These are phyloP conservation scores for Eudasyphora cyanicolor DNA, from an alignment of 2,888 invertebrate genomes.

Conservation along the genomic window DNA sequence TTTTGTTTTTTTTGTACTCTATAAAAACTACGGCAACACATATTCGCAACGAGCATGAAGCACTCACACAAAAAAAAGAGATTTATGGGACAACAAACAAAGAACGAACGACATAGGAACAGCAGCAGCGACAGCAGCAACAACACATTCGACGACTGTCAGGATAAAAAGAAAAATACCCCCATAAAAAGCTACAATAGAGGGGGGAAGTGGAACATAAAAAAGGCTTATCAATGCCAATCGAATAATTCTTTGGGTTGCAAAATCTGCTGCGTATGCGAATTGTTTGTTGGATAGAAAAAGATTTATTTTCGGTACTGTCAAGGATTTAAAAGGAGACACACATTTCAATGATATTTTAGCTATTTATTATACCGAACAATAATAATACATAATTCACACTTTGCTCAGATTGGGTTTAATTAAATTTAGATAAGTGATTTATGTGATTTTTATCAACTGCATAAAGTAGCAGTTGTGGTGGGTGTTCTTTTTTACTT, in stretches of 20 bases:
- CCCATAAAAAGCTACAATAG: constrained; percentile 14
- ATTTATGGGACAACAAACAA: constrained; percentile 58
- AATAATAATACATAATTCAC: not conserved
- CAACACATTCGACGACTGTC: constrained; percentile 44
- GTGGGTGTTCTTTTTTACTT: not conserved
- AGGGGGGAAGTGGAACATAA: constrained; percentile 14
- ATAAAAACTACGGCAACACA: constrained; percentile 1
- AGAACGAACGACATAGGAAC: constrained; percentile 14
- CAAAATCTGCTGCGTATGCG: not conserved
- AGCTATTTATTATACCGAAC: not conserved
- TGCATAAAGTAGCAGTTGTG: too few species aligned
- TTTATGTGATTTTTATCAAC: too few species aligned
- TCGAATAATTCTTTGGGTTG: constrained; percentile 55
- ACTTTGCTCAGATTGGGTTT: not conserved
- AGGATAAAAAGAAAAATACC: constrained; percentile 52
- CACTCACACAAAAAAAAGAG: constrained; percentile 43
- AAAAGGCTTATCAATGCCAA: constrained; percentile 64
- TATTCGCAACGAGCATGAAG: constrained; percentile 25
- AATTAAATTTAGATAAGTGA: not conserved
- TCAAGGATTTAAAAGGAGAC: not conserved
- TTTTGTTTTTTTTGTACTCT: too few species aligned
- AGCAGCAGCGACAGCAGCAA: constrained; percentile 26
- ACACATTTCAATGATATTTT: not conserved
- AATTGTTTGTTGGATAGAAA: constrained; percentile 49
- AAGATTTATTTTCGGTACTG: constrained; percentile 47